These are phyloP conservation scores for Corvus cornix DNA, from an alignment of 2,113 vertebrate genomes.

Conservation along the genomic window DNA sequence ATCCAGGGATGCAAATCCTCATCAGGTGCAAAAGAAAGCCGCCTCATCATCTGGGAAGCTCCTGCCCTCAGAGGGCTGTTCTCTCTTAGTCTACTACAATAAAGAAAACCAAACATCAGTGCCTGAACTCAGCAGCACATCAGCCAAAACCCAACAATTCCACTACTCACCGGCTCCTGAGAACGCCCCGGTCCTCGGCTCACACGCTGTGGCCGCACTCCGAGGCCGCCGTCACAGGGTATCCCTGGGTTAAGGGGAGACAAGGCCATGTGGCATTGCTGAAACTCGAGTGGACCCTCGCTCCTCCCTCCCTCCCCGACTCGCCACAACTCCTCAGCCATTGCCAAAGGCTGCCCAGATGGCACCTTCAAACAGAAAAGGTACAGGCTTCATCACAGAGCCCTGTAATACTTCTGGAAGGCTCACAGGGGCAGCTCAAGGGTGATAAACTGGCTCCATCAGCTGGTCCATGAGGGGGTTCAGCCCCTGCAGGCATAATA, in stretches of 20 bases:
- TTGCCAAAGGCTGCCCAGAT: too few species aligned
- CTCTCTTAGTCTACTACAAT: not conserved
- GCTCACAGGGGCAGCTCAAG: too few species aligned
- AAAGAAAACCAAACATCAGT: not conserved
- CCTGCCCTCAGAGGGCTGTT: accelerated
- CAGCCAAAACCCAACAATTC: not conserved
- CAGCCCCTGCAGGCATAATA: too few species aligned
- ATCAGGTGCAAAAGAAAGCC: accelerated
- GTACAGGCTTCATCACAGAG: too few species aligned
- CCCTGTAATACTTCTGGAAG: too few species aligned
- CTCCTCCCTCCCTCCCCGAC: not conserved
- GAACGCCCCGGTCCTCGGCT: accelerated
- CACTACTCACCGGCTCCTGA: not conserved
- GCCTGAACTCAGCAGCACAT: not conserved
- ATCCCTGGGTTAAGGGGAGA: not conserved
- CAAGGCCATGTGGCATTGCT: not conserved
- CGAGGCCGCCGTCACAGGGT: accelerated
- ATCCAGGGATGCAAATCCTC: accelerated
- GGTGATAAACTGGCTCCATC: too few species aligned
- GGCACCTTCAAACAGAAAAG: too few species aligned
- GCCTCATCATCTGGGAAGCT: accelerated
- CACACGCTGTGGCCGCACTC: accelerated
- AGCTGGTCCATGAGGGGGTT: too few species aligned
- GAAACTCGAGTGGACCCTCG: not conserved
- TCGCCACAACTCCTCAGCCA: accelerated